phyloP scores from a whole-genome alignment of 1,140 invertebrate genomes.

The Acromyrmex echinatior region DNA sequence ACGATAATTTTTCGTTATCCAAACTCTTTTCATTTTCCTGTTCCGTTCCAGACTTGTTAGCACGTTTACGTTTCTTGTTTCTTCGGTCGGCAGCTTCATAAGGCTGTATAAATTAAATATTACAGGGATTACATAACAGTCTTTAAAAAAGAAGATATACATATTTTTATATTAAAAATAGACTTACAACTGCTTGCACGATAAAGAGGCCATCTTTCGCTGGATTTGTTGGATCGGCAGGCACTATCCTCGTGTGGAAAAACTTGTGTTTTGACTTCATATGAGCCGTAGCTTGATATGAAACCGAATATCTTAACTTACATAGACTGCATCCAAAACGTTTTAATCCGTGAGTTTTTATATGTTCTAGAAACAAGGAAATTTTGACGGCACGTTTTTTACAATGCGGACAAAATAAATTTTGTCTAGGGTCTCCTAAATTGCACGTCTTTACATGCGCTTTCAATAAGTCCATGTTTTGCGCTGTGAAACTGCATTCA shows the following conservation, averaged over 20 bases:
- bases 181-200: slow-evolving; percentile 84
- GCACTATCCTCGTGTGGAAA: slow-evolving; percentile 82
- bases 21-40: slow-evolving; percentile 73
- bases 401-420: slow-evolving; percentile 87
- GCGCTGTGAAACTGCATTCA: slow-evolving; percentile 79
- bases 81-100: slow-evolving; percentile 69
- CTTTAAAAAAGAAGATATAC: background rate
- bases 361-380: slow-evolving; percentile 84
- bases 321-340: slow-evolving; percentile 87
- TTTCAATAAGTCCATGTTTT: slow-evolving; percentile 81
- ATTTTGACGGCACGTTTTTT: slow-evolving; percentile 83
- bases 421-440: slow-evolving; percentile 65
- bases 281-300: slow-evolving; percentile 85
- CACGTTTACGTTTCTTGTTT: slow-evolving; percentile 73
- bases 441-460: slow-evolving; percentile 86
- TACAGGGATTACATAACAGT: background rate
- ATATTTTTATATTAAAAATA: slow-evolving; percentile 10
- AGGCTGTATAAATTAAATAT: slow-evolving; percentile 46
- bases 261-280: slow-evolving; percentile 88
- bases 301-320: slow-evolving; percentile 83
- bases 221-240: slow-evolving; percentile 86
- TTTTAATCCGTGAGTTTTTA: slow-evolving; percentile 86
- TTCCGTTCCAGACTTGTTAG: slow-evolving; percentile 48
- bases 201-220: slow-evolving; percentile 87
- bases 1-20: slow-evolving; percentile 84